Evolutionary conservation across 1,140 invertebrate species (phyloP).

Genomic region (Carcinoscorpius rotundicauda): DNA sequence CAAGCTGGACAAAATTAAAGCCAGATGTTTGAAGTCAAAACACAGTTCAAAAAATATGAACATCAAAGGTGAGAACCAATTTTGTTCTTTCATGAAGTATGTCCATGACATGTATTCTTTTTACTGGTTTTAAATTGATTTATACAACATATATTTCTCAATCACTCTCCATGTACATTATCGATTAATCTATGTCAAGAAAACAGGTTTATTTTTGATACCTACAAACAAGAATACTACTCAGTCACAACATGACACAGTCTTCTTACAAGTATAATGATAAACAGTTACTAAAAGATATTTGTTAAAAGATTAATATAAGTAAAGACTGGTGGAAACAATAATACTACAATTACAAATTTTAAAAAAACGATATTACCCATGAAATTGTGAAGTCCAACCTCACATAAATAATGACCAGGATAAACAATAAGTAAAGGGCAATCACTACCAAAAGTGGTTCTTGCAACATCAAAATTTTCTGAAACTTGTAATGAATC

Average conservation of each 20-base stretch:
- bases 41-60: too few relatives aligned
- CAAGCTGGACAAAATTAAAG: too few relatives aligned
- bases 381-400: constrained; percentile 84
- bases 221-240: not conserved
- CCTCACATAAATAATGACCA: constrained; percentile 86
- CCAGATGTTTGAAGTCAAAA: too few relatives aligned
- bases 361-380: constrained; percentile 12
- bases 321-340: not conserved
- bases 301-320: not conserved
- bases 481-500: constrained; percentile 79
- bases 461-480: constrained; percentile 70
- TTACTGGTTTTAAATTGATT: too few relatives aligned
- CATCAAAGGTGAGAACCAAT: too few relatives aligned
- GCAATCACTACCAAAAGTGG: constrained; percentile 70
- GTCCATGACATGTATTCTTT: too few relatives aligned
- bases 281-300: not conserved
- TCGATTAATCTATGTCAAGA: too few relatives aligned
- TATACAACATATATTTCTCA: too few relatives aligned
- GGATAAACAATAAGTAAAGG: constrained; percentile 78
- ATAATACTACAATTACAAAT: not conserved
- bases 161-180: too few relatives aligned
- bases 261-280: not conserved
- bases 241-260: not conserved
- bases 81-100: too few relatives aligned
- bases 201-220: not conserved